A percentile compares a stretch with the other conserved stretches of the same genome.
phyloP scores from a whole-genome alignment of 2,888 invertebrate genomes.

The Imbricaverruca yamaguchii region DNA sequence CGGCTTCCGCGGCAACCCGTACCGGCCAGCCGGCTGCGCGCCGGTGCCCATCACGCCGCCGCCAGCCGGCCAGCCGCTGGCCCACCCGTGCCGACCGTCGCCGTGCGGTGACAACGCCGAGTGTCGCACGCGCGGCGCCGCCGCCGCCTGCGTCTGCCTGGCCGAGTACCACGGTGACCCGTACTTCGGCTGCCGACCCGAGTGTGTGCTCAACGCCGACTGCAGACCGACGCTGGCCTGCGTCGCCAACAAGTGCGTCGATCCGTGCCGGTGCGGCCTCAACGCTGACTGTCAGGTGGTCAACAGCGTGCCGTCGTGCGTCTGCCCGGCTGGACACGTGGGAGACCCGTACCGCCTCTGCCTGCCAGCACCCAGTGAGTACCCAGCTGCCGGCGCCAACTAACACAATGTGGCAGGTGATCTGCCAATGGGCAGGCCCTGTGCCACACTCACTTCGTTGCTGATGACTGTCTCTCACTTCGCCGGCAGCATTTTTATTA shows the following conservation, averaged over 20 bases:
- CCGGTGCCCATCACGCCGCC: constrained; percentile 55
- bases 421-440: no score
- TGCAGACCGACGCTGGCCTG: constrained; percentile 63
- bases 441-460: no score
- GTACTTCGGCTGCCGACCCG: constrained; percentile 66
- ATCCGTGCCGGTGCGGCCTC: constrained; percentile 53
- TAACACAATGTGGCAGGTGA: no score
- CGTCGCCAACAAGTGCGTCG: constrained; percentile 65
- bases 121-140: constrained; percentile 50
- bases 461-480: no score
- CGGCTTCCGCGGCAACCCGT: constrained; percentile 39
- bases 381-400: not conserved
- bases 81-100: constrained; percentile 61
- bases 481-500: no score
- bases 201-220: constrained; percentile 74
- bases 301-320: constrained; percentile 46
- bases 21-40: constrained; percentile 42
- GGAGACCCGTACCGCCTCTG: not conserved
- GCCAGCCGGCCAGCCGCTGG: constrained; percentile 47
- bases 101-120: constrained; percentile 78
- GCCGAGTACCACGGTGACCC: constrained; percentile 71
- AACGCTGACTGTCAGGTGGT: constrained; percentile 36
- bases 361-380: not conserved
- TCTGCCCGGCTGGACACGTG: not conserved
- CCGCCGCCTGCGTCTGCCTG: constrained; percentile 65